Conservation (phyloP, 2,797 vertebrate species). For the Babyrousa celebensis region DNA sequence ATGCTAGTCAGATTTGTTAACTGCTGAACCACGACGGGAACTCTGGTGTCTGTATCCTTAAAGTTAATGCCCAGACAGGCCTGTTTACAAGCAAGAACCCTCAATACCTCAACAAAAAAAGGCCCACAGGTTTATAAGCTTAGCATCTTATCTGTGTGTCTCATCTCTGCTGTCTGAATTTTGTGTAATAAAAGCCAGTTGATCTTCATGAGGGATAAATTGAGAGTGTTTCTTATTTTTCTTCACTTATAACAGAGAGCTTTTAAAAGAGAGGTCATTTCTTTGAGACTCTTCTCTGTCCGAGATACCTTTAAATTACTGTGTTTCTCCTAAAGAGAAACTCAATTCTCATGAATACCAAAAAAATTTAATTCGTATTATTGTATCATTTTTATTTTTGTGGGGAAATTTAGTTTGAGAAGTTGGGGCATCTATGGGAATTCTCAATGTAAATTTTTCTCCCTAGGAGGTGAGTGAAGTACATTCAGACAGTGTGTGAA, state of each 20-base stretch:
- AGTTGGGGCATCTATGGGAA: conserved; percentile 31
- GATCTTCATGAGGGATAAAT: neutral
- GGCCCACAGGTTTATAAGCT: conserved; percentile 13
- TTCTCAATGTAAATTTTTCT: conserved; percentile 62
- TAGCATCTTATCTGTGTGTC: neutral
- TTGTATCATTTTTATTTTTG: conserved; percentile 53
- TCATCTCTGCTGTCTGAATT: conserved; percentile 55
- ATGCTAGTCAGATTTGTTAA: too few species aligned
- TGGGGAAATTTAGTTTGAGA: conserved; percentile 40
- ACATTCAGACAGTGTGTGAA: conserved; percentile 58
- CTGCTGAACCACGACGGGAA: too few species aligned
- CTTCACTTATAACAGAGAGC: neutral
- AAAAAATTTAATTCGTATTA: conserved; percentile 4
- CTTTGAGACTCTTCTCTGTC: neutral
- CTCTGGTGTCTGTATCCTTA: accelerated
- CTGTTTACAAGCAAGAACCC: neutral
- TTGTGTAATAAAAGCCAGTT: conserved; percentile 78
- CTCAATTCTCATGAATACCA: conserved; percentile 83
- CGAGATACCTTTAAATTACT: conserved; percentile 47
- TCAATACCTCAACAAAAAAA: conserved; percentile 31
- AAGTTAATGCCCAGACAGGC: neutral
- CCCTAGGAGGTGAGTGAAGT: conserved; percentile 60
- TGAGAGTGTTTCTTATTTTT: conserved; percentile 57
- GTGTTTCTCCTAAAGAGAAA: conserved; percentile 49
- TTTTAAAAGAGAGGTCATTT: conserved; percentile 14